Percentiles rank a stretch among this genome's conserved stretches.
Evolutionary conservation across 2,888 invertebrate genomes (phyloP).

Genomic region (Tortricodes alternella): DNA sequence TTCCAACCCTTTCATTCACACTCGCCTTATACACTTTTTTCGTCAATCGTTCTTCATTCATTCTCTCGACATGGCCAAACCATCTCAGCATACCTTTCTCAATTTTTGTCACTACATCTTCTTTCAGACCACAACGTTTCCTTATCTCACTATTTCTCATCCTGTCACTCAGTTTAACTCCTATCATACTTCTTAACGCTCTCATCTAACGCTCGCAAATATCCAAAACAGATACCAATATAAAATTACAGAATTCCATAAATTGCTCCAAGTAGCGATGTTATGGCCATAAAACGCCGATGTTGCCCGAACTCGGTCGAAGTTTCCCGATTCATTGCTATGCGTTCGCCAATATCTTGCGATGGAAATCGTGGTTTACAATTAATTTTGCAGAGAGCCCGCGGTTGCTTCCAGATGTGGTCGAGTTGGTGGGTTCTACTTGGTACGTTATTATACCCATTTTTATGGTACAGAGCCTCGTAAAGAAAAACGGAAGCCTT

Average conservation of each 20-base stretch:
- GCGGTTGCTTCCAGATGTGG: constrained; percentile 69
- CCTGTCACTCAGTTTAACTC: too few relatives aligned
- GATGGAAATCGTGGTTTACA: constrained; percentile 59
- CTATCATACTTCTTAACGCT: too few relatives aligned
- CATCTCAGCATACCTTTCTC: too few relatives aligned
- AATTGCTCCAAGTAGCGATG: not conserved
- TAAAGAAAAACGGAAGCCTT: too few relatives aligned
- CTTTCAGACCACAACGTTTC: too few relatives aligned
- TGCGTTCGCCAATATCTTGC: constrained; percentile 67
- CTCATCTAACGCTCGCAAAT: not conserved
- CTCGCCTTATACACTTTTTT: too few relatives aligned
- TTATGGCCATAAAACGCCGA: constrained; percentile 10
- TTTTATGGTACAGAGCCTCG: too few relatives aligned
- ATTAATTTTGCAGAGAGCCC: constrained; percentile 72
- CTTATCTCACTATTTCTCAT: too few relatives aligned
- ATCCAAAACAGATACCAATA: not conserved
- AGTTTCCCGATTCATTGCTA: constrained; percentile 38
- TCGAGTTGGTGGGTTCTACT: constrained; percentile 47
- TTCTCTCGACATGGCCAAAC: too few relatives aligned
- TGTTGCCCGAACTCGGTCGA: not conserved
- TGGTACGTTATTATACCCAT: constrained; percentile 13
- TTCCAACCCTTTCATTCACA: too few relatives aligned
- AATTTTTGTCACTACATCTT: too few relatives aligned
- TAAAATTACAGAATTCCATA: not conserved
- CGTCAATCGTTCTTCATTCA: too few relatives aligned